phyloP scores from a whole-genome alignment of 2,113 vertebrate species.

The Tetrao urogallus region DNA sequence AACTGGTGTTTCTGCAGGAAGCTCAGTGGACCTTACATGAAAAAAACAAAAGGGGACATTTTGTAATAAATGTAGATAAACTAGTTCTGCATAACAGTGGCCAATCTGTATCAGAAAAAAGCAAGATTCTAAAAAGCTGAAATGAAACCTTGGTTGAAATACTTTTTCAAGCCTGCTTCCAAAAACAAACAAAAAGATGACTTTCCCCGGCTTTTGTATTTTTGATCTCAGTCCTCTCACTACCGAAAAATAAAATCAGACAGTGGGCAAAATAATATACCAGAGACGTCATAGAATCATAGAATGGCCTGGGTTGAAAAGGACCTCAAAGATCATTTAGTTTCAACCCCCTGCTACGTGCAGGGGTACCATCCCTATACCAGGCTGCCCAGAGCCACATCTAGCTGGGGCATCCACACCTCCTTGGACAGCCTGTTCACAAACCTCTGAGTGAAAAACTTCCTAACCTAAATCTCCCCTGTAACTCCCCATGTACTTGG shows the following conservation, averaged over 20 bases:
- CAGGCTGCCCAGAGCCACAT: too few species aligned
- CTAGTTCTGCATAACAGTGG: not conserved
- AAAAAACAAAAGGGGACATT: not conserved
- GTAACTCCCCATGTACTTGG: not conserved
- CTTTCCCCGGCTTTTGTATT: not conserved
- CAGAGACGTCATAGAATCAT: not conserved
- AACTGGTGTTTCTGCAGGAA: not conserved
- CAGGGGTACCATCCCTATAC: too few species aligned
- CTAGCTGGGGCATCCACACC: too few species aligned
- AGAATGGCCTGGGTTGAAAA: too few species aligned
- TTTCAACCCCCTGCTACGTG: too few species aligned
- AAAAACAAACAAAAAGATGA: not conserved
- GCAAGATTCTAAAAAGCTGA: not conserved
- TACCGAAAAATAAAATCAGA: not conserved
- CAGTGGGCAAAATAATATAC: not conserved
- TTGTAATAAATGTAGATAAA: conserved; percentile 17
- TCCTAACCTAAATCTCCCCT: too few species aligned
- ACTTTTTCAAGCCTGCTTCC: not conserved
- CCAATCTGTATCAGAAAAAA: not conserved
- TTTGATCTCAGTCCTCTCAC: not conserved
- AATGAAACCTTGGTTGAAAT: conserved; percentile 38
- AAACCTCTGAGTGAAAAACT: too few species aligned
- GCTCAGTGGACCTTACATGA: conserved; percentile 44
- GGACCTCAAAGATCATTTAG: too few species aligned
- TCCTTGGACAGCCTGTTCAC: too few species aligned